phyloP scores from a whole-genome alignment of 1,140 invertebrate species.

The Mylabris phalerata region DNA sequence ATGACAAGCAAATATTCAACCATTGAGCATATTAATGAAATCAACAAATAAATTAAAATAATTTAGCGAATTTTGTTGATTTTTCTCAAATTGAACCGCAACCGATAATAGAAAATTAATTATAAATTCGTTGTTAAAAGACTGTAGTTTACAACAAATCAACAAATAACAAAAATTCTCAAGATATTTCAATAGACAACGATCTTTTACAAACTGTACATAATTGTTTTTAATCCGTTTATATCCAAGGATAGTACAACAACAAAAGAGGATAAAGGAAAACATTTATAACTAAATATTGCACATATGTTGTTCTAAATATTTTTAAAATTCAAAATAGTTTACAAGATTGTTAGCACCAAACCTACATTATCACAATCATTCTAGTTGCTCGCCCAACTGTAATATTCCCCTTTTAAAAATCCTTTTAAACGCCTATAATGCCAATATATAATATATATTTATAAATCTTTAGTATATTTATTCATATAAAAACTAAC shows the following conservation, averaged over 20 bases:
- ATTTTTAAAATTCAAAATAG: slow-evolving; percentile 14
- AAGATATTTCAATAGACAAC: slow-evolving; percentile 18
- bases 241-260: slow-evolving; percentile 12
- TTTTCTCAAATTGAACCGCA: slow-evolving; percentile 27
- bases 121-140: slow-evolving; percentile 16
- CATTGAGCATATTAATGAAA: slow-evolving; percentile 23
- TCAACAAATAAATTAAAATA: neutral
- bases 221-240: slow-evolving; percentile 6
- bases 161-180: slow-evolving; percentile 24
- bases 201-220: slow-evolving; percentile 17
- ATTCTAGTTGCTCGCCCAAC: slow-evolving; percentile 29
- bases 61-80: neutral
- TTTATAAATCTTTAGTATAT: slow-evolving; percentile 30
- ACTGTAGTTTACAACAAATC: slow-evolving; percentile 9
- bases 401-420: slow-evolving; percentile 4
- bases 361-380: slow-evolving; percentile 38
- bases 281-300: slow-evolving; percentile 32
- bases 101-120: slow-evolving; percentile 18
- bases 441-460: slow-evolving; percentile 23
- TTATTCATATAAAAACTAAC: slow-evolving; percentile 34
- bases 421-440: slow-evolving; percentile 3
- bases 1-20: slow-evolving; percentile 10
- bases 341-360: slow-evolving; percentile 36
- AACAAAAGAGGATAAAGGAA: neutral
- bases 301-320: slow-evolving; percentile 24